Evolutionary conservation across 2,888 invertebrate species (phyloP).

Genomic region (Rotaria magnacalcarata): DNA sequence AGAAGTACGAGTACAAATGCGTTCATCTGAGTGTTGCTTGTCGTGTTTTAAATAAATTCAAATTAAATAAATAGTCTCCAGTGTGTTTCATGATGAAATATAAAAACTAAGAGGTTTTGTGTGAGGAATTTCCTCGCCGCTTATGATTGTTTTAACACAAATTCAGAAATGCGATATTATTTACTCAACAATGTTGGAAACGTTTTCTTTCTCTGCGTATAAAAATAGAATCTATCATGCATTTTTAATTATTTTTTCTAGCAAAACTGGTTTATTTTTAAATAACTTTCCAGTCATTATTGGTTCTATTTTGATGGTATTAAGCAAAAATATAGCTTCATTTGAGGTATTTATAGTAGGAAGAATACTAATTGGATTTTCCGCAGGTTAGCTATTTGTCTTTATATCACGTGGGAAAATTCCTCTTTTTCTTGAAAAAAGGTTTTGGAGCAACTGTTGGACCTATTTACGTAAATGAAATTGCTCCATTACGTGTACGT

Average conservation of each 20-base stretch:
- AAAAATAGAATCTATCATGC: too few species aligned
- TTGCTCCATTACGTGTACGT: slow-evolving; percentile 85
- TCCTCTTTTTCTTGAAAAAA: not conserved
- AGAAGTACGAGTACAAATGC: too few species aligned
- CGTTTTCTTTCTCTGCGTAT: too few species aligned
- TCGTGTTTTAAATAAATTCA: too few species aligned
- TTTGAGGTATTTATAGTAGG: slow-evolving; percentile 95
- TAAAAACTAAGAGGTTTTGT: too few species aligned
- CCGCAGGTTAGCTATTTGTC: slow-evolving; percentile 69
- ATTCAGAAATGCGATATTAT: too few species aligned
- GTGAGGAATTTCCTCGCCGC: too few species aligned
- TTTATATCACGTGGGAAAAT: not conserved
- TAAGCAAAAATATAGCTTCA: slow-evolving; percentile 82
- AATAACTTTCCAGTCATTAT: not conserved
- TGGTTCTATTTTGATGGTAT: slow-evolving; percentile 71
- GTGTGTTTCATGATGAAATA: too few species aligned
- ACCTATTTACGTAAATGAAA: slow-evolving; percentile 98
- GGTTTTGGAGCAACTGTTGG: slow-evolving; percentile 85
- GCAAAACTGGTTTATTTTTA: slow-evolving; percentile 77
- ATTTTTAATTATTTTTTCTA: not conserved
- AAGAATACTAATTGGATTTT: slow-evolving; percentile 92
- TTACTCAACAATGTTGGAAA: too few species aligned
- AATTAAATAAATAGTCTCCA: too few species aligned
- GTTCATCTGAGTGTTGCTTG: too few species aligned
- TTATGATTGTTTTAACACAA: too few species aligned